Evolutionary conservation across 2,797 vertebrate genomes (phyloP), one percentile per base, ranked within the genome.

Genomic region (Sphaeramia orbicularis): DNA sequence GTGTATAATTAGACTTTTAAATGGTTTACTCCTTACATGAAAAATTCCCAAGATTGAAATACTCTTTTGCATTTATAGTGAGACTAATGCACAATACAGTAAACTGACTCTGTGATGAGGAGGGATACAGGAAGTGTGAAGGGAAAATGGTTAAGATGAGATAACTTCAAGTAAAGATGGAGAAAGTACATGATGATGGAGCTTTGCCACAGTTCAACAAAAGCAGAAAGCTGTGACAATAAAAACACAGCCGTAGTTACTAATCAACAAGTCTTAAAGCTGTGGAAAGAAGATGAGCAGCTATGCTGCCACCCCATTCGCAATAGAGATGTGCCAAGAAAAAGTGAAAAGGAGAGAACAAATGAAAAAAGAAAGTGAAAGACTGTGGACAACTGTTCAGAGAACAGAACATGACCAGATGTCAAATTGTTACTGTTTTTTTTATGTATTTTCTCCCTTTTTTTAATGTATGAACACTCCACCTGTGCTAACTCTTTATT

Each of bases 321-420:
- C 91, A 73, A 89, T 73, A 47, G 52, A 76, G 80, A 83, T 38
- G 83, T 89, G 93, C 91, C 91, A 93, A 92, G 86, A 91, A 85
- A 80, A 88, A 91, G 89, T 91, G 88, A 91, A 90, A 91, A 86
- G 86, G 86, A 89, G 86, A 90, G 87, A 87, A 91, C 82, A 81
- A 88, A 90, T 84, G 85, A 86, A 89, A 90, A 86, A 81, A 80
- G 78, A 88, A 85, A 86, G 91, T 89, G 90, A 92, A 92, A 90
- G 91, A 92, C 91, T 90, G 87, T 76, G 83, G 90, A 91, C 87
- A 91, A 92, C 86, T 91, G 90, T 91, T 89, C 86, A 86, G 81
- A 77, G 88, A 91, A 85, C 76, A 88, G 82, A 90, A 89, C 79
- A 84, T 66, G 82, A 89, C 87, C 90, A 91, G 88, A 91, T 91